These are phyloP conservation scores for Streptopelia turtur DNA, from an alignment of 2,797 vertebrate species.

Conservation along the genomic window DNA sequence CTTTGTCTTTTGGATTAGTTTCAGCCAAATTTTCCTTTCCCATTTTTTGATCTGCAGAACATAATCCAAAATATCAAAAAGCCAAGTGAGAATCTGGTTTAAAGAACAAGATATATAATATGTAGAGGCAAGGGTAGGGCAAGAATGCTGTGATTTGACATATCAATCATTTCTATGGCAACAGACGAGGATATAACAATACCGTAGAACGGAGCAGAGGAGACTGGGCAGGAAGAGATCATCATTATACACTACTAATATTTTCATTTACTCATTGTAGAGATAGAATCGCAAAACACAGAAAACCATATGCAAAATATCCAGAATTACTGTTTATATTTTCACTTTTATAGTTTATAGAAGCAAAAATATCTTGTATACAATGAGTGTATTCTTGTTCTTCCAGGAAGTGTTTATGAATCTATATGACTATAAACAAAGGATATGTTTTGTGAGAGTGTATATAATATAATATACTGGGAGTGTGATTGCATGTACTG, in stretches of 20 bases:
- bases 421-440: slow-evolving; percentile 21
- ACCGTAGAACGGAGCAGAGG: not conserved
- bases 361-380: slow-evolving; percentile 8
- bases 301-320: slow-evolving; percentile 1
- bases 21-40: not conserved
- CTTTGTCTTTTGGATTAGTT: not conserved
- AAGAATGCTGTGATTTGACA: slow-evolving; percentile 17
- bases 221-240: not conserved
- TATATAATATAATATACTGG: not conserved
- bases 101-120: not conserved
- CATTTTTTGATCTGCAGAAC: not conserved
- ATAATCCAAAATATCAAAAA: slow-evolving; percentile 16
- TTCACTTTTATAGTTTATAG: slow-evolving; percentile 1
- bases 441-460: not conserved
- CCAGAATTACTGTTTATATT: not conserved
- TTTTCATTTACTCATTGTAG: not conserved
- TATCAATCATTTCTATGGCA: slow-evolving; percentile 70
- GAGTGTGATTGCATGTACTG: not conserved
- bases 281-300: not conserved
- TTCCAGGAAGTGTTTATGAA: slow-evolving; percentile 17
- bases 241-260: not conserved
- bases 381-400: not conserved
- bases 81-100: not conserved
- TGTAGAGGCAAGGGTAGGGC: slow-evolving; percentile 1
- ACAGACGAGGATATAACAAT: slow-evolving; percentile 34